Percentiles rank a stretch among this genome's conserved stretches.
phyloP scores from a whole-genome alignment of 2,888 invertebrate genomes.

The Trichogramma evanescens region DNA sequence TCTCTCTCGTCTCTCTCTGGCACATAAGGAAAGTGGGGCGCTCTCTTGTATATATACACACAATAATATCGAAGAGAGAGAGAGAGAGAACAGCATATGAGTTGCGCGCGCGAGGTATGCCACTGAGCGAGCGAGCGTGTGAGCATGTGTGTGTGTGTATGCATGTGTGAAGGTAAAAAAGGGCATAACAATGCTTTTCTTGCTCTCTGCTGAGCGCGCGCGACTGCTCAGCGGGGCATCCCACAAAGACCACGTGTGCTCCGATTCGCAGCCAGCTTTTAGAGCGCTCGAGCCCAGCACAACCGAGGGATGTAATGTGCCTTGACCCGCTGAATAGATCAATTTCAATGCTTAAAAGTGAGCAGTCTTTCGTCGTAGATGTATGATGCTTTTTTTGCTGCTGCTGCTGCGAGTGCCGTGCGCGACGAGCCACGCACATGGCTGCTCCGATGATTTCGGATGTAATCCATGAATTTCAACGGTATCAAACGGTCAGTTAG shows the following conservation, averaged over 20 bases:
- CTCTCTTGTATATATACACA: background rate
- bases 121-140: background rate
- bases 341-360: slow-evolving; percentile 48
- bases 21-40: slow-evolving; percentile 19
- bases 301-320: background rate
- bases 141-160: background rate
- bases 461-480: too few species aligned
- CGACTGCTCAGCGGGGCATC: slow-evolving; percentile 28
- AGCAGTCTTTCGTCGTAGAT: slow-evolving; percentile 31
- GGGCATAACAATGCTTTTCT: slow-evolving; percentile 39
- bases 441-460: background rate
- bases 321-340: slow-evolving; percentile 47
- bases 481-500: too few species aligned
- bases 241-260: slow-evolving; percentile 26
- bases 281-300: background rate
- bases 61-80: background rate
- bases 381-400: too few species aligned
- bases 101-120: background rate
- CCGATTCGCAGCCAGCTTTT: slow-evolving; percentile 29
- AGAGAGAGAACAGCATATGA: background rate
- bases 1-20: slow-evolving; percentile 8
- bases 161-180: slow-evolving; percentile 26
- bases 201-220: slow-evolving; percentile 27
- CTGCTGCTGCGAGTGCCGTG: background rate
- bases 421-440: background rate